These are phyloP conservation scores for Benitochromis conjunctus DNA, from an alignment of 2,113 vertebrate species.

Conservation along the genomic window DNA sequence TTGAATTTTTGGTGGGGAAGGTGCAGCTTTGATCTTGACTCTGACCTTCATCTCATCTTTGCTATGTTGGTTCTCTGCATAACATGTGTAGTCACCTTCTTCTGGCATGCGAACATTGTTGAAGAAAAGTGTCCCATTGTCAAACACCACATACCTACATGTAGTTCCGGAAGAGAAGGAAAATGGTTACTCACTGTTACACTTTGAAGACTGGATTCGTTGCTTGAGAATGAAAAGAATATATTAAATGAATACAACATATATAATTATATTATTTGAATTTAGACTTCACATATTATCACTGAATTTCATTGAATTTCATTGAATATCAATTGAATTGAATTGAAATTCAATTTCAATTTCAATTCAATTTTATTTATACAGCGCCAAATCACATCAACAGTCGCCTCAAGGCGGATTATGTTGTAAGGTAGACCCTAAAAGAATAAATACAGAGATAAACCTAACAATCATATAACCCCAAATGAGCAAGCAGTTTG, in stretches of 20 bases:
- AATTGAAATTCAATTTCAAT: background rate
- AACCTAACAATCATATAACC: fast-evolving
- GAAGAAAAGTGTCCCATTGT: constrained; percentile 89
- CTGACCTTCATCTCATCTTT: constrained; percentile 88
- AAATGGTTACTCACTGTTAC: background rate
- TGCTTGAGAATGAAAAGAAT: background rate
- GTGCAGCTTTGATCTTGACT: constrained; percentile 75
- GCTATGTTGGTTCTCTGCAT: constrained; percentile 87
- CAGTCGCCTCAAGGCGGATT: fast-evolving
- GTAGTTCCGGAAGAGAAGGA: background rate
- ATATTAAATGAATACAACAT: background rate
- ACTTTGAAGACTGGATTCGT: background rate
- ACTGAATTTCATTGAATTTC: background rate
- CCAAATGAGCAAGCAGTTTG: background rate
- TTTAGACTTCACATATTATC: background rate
- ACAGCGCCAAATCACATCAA: fast-evolving
- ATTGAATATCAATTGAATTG: too few species aligned
- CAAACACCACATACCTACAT: constrained; percentile 81
- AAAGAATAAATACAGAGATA: fast-evolving
- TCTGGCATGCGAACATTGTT: constrained; percentile 82
- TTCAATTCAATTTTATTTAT: background rate
- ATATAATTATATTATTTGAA: background rate
- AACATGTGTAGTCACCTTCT: constrained; percentile 90
- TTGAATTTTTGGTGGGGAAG: constrained; percentile 72
- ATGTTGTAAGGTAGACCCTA: fast-evolving